Percentiles rank a stretch among this genome's conserved stretches.
phyloP scores from a whole-genome alignment of 2,888 invertebrate species.

The Frankliniella fusca region DNA sequence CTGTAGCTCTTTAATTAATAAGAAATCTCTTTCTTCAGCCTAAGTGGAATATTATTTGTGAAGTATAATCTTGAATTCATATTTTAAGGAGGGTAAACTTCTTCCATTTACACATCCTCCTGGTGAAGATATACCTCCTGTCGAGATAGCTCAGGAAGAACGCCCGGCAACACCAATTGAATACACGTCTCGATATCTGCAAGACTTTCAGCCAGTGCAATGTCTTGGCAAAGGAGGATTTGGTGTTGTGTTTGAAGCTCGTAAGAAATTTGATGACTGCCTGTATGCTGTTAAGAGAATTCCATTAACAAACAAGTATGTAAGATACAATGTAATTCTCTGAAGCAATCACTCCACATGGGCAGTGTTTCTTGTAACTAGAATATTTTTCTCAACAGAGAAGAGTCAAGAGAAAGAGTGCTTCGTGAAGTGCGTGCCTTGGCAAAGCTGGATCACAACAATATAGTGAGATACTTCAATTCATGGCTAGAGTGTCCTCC shows the following conservation, averaged over 20 bases:
- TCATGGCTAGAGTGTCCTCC: slow-evolving; percentile 95
- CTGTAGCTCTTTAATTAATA: neutral
- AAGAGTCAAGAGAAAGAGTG: slow-evolving; percentile 78
- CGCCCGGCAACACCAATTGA: slow-evolving; percentile 32
- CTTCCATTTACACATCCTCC: neutral
- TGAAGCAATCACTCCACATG: slow-evolving; percentile 22
- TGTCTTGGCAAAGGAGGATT: slow-evolving; percentile 90
- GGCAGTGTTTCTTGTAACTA: slow-evolving; percentile 26
- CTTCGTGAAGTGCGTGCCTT: slow-evolving; percentile 91
- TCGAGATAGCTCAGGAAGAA: neutral
- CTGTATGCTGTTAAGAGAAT: slow-evolving; percentile 95
- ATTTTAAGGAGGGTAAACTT: neutral
- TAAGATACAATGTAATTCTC: neutral
- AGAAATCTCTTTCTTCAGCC: slow-evolving; percentile 11
- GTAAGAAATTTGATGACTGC: slow-evolving; percentile 89
- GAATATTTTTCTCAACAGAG: slow-evolving; percentile 51
- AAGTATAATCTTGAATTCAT: neutral
- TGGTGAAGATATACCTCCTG: neutral
- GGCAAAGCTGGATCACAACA: slow-evolving; percentile 89
- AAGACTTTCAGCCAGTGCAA: slow-evolving; percentile 77
- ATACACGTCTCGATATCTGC: slow-evolving; percentile 66
- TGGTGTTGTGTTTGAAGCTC: slow-evolving; percentile 93
- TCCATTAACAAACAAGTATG: slow-evolving; percentile 69
- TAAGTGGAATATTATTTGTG: no score
- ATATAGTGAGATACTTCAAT: slow-evolving; percentile 93